A percentile compares a stretch with the other conserved stretches of the same genome.
Conservation (phyloP, 1,140 invertebrate genomes). For the Gryon sp. region DNA sequence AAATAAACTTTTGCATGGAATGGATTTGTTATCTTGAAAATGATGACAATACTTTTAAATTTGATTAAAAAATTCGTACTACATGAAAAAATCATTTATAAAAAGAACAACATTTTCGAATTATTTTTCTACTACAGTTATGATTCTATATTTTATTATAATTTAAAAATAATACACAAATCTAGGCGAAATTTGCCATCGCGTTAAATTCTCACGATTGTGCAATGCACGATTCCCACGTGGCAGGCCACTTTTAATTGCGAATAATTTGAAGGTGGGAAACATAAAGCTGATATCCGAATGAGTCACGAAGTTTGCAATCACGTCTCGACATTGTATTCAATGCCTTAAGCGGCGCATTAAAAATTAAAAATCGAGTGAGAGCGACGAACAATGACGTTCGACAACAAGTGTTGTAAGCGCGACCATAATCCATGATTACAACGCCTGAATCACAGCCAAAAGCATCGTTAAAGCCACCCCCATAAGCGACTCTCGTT, state of each 20-base stretch:
- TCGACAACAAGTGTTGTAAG: conserved; percentile 4
- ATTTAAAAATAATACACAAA: neutral
- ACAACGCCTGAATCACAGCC: conserved; percentile 14
- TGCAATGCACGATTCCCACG: conserved; percentile 43
- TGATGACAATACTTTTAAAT: too few relatives aligned
- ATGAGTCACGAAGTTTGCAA: conserved; percentile 43
- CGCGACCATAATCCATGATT: neutral
- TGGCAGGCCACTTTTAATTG: conserved; percentile 34
- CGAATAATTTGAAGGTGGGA: conserved; percentile 49
- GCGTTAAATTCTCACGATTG: conserved; percentile 29
- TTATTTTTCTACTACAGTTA: neutral
- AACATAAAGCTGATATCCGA: conserved; percentile 20
- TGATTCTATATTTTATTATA: neutral
- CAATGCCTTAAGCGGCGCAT: conserved; percentile 12
- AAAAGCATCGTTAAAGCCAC: conserved; percentile 7
- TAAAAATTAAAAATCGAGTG: conserved; percentile 32
- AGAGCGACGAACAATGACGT: conserved; percentile 7
- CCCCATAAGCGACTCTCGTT: conserved; percentile 5
- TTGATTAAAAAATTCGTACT: too few relatives aligned
- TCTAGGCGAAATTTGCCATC: conserved; percentile 9
- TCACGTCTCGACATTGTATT: conserved; percentile 12
- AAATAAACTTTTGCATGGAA: too few relatives aligned
- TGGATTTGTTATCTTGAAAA: too few relatives aligned
- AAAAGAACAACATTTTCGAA: too few relatives aligned
- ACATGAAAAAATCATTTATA: too few relatives aligned